phyloP scores from a whole-genome alignment of 2,888 invertebrate genomes.

The Opisthograptis luteolata region DNA sequence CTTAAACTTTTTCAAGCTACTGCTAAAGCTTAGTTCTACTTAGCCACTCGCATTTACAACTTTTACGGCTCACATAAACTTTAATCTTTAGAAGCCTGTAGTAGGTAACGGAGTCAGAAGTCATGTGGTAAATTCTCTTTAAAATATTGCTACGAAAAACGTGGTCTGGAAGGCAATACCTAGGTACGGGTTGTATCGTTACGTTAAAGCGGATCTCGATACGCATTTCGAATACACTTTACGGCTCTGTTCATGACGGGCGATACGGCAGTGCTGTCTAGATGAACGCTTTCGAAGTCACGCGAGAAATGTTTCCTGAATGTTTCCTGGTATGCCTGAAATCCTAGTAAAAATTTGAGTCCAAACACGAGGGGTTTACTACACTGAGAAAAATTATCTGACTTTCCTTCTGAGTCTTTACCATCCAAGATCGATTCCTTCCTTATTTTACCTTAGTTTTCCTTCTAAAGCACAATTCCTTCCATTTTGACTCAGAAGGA shows the following conservation, averaged over 20 bases:
- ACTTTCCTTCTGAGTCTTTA: too few relatives aligned
- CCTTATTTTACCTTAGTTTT: too few relatives aligned
- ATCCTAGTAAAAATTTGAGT: too few relatives aligned
- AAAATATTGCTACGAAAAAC: conserved; percentile 32
- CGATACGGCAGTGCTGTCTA: too few relatives aligned
- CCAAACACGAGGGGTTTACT: too few relatives aligned
- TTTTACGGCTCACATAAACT: conserved; percentile 33
- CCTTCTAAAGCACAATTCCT: too few relatives aligned
- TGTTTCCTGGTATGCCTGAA: too few relatives aligned
- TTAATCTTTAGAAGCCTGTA: conserved; percentile 22
- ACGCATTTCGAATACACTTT: background rate
- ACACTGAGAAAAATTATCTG: too few relatives aligned
- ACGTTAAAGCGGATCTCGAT: background rate
- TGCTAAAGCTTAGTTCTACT: conserved; percentile 32
- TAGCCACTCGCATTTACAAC: conserved; percentile 27
- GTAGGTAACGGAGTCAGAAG: conserved; percentile 19
- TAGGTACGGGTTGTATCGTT: background rate
- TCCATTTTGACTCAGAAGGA: too few relatives aligned
- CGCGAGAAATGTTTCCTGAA: too few relatives aligned
- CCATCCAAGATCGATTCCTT: too few relatives aligned
- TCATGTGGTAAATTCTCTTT: conserved; percentile 25
- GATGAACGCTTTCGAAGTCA: too few relatives aligned
- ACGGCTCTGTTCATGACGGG: background rate
- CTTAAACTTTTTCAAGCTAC: conserved; percentile 24
- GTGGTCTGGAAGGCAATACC: conserved; percentile 1